Evolutionary conservation across 2,113 vertebrate genomes (phyloP), one percentile per base, ranked within the genome.

Genomic region (Sitta europaea): DNA sequence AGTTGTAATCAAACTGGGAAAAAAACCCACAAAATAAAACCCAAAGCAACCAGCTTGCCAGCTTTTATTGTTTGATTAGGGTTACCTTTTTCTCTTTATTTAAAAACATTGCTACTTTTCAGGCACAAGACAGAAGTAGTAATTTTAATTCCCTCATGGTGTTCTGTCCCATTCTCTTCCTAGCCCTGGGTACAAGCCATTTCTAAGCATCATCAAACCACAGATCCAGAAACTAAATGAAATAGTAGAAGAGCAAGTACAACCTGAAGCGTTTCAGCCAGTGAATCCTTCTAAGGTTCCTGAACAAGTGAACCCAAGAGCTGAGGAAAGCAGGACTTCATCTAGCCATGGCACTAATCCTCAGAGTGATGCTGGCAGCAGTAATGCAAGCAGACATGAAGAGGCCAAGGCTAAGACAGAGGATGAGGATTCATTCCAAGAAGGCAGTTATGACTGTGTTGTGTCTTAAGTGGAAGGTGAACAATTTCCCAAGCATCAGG

Each of bases 141-240:
- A 1, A 43, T 90, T 79, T 29, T 66, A 61, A 79, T 47, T 82
- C 6, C 66, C 25, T 80, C n/a, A 68, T 29, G 58, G 38, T 95
- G 65, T 87, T 75, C 80, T 70, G 4, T 95, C 53, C 38, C 25
- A 33, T 79, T 51, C 11, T n/a, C 42, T 54, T 70, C 62, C 50
- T 97, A 99, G 99, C 97, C 98, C 99, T 92, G 99, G 99, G 87
- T 99, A 99, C 97, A 99, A 99, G 98, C 99, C 99, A 85, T 99
- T 99, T 97, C 98, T 99, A 90, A 99, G 98, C 95, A 96, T 99
- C 96, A 99, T 99, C 96, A 99, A 98, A 92, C 99, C 99, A 33
- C 99, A 99, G 88, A 98, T 99, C 38, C 98, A 99, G 98, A 99
- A 98, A 91, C 98, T 99, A 82, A 97, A 98, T 80, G 98, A 99